These are phyloP conservation scores for Argynnis bischoffii DNA, from an alignment of 2,888 invertebrate species.

Conservation along the genomic window DNA sequence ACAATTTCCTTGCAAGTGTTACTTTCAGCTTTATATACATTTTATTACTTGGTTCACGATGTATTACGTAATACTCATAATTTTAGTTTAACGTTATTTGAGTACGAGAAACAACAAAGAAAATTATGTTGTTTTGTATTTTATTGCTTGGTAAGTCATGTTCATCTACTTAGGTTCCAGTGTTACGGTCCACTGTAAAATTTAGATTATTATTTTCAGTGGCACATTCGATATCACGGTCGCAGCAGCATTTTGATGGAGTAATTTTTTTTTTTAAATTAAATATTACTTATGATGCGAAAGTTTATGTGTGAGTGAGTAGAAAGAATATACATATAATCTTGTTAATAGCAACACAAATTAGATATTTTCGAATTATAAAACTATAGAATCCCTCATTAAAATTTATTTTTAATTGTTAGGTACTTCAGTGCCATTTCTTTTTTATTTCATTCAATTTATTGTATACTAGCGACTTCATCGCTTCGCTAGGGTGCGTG, in stretches of 20 bases:
- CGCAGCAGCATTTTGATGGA: constrained; percentile 49
- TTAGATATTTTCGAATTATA: too few species aligned
- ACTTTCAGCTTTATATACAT: background rate
- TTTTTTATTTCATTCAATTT: too few species aligned
- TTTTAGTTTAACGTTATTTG: background rate
- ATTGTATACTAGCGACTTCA: too few species aligned
- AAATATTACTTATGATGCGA: background rate
- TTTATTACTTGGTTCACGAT: background rate
- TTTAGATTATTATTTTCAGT: constrained; percentile 49
- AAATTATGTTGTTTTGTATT: constrained; percentile 16
- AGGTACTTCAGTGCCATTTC: too few species aligned
- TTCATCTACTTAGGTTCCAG: constrained; percentile 1
- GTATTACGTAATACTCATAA: background rate
- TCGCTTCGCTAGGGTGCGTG: too few species aligned
- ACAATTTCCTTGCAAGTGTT: too few species aligned
- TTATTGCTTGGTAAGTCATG: constrained; percentile 20
- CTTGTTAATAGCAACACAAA: too few species aligned
- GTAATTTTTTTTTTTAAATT: constrained; percentile 17
- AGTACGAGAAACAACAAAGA: constrained; percentile 2
- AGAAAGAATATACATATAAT: too few species aligned
- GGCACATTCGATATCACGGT: constrained; percentile 46
- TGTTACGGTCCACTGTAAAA: constrained; percentile 43
- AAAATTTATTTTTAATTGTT: too few species aligned
- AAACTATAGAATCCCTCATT: too few species aligned
- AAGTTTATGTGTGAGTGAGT: background rate